Conservation (phyloP, 1,140 invertebrate species). For the Macrostomum lignano region DNA sequence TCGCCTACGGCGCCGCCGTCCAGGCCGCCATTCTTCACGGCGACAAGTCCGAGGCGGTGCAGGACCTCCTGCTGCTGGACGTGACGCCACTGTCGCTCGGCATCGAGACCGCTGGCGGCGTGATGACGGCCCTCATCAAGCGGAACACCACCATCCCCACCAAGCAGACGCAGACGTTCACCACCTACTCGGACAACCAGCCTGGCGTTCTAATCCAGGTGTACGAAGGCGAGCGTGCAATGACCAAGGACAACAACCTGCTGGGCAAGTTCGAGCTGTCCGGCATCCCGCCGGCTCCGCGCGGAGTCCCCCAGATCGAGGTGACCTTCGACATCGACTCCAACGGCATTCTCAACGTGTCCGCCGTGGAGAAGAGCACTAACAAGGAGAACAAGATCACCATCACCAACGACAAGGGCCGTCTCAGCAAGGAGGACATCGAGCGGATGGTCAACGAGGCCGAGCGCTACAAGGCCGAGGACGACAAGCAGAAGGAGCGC, state of each 20-base stretch:
- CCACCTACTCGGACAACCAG: conserved; percentile 82
- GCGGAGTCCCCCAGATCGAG: conserved; percentile 57
- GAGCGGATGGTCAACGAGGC: conserved; percentile 88
- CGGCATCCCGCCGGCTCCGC: conserved; percentile 69
- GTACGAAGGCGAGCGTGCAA: conserved; percentile 34
- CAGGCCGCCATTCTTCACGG: conserved; percentile 56
- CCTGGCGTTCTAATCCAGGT: conserved; percentile 38
- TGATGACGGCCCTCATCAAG: conserved; percentile 79
- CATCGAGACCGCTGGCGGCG: conserved; percentile 82
- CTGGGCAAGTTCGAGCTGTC: conserved; percentile 72
- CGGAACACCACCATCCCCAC: conserved; percentile 80
- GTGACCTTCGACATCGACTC: conserved; percentile 38
- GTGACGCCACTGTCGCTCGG: conserved; percentile 73
- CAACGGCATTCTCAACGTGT: conserved; percentile 28
- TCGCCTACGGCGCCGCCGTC: conserved; percentile 50
- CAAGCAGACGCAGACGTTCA: conserved; percentile 78
- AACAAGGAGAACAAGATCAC: conserved; percentile 91
- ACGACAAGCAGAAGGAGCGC: conserved; percentile 56
- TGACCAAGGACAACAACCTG: conserved; percentile 43
- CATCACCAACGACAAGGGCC: conserved; percentile 86
- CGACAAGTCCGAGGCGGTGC: conserved; percentile 66
- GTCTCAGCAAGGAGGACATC: conserved; percentile 78
- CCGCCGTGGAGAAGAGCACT: conserved; percentile 37
- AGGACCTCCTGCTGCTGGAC: conserved; percentile 62
- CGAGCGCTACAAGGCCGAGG: conserved; percentile 59